Evolutionary conservation across 2,888 invertebrate genomes (phyloP).

Genomic region (Norana najaformis): DNA sequence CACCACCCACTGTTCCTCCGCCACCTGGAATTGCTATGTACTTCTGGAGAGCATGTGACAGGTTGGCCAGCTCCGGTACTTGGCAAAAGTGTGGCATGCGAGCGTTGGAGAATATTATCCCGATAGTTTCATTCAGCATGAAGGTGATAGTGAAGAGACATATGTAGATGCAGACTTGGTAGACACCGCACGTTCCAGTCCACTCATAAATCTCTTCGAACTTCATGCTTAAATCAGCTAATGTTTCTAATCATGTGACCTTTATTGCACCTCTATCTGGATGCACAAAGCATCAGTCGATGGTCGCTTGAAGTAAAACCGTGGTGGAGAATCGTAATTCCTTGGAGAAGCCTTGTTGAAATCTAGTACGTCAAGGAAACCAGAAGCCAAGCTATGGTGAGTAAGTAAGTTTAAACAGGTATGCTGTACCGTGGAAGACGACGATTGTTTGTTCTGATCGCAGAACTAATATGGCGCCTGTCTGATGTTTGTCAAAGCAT

Average conservation of each 20-base stretch:
- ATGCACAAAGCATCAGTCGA: not conserved
- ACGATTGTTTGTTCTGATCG: not conserved
- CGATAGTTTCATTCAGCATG: not conserved
- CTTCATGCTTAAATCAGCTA: not conserved
- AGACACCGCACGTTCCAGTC: not conserved
- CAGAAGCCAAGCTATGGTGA: no score
- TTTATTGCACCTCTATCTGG: not conserved
- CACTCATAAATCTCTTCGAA: not conserved
- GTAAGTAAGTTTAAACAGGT: no score
- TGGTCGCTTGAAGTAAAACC: not conserved
- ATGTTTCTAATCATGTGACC: not conserved
- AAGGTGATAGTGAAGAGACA: not conserved
- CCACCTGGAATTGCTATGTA: not conserved
- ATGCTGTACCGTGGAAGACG: no score
- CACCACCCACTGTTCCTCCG: not conserved
- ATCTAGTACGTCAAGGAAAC: no score
- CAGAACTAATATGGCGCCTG: no score
- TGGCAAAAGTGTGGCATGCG: constrained; percentile 19
- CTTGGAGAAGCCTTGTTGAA: no score
- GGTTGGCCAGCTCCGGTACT: not conserved
- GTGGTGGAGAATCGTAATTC: not conserved
- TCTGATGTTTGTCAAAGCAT: not conserved
- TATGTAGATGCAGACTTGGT: not conserved
- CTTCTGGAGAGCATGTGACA: not conserved
- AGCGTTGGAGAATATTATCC: not conserved